A percentile compares a stretch with the other conserved stretches of the same genome.
Evolutionary conservation across 2,113 vertebrate genomes (phyloP).

Genomic region (Pimephales promelas): DNA sequence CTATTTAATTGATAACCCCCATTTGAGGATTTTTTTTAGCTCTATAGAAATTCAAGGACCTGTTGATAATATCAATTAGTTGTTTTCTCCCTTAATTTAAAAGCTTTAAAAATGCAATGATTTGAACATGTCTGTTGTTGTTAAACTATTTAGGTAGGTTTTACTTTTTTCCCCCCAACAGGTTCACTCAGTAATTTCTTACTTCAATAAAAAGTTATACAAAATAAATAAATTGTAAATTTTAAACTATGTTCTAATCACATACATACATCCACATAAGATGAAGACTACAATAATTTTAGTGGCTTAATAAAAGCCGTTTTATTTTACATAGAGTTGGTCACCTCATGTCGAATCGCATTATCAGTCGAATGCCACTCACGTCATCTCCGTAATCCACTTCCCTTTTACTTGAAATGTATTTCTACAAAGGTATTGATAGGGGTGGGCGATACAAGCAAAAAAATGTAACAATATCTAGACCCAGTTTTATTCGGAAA

Average conservation of each 20-base stretch:
- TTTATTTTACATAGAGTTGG: too few species aligned
- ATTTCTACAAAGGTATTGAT: background rate
- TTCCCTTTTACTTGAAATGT: background rate
- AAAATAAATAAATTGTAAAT: slow-evolving; percentile 4
- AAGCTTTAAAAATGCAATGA: background rate
- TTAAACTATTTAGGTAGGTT: background rate
- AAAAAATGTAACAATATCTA: background rate
- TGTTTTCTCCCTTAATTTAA: background rate
- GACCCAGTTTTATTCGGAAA: background rate
- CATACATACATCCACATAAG: background rate
- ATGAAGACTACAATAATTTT: background rate
- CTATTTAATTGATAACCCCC: background rate
- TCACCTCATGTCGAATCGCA: background rate
- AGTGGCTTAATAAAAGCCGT: background rate
- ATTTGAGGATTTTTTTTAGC: background rate
- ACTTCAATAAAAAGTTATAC: background rate
- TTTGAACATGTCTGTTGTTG: slow-evolving; percentile 2
- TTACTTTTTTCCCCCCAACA: background rate
- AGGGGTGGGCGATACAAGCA: background rate
- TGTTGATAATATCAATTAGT: slow-evolving; percentile 1
- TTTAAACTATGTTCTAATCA: background rate
- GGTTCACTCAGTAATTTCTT: slow-evolving; percentile 32
- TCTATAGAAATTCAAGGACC: slow-evolving; percentile 16
- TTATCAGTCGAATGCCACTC: background rate
- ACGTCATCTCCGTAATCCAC: background rate